phyloP scores from a whole-genome alignment of 1,140 invertebrate genomes.

The Phocides pigmalion region DNA sequence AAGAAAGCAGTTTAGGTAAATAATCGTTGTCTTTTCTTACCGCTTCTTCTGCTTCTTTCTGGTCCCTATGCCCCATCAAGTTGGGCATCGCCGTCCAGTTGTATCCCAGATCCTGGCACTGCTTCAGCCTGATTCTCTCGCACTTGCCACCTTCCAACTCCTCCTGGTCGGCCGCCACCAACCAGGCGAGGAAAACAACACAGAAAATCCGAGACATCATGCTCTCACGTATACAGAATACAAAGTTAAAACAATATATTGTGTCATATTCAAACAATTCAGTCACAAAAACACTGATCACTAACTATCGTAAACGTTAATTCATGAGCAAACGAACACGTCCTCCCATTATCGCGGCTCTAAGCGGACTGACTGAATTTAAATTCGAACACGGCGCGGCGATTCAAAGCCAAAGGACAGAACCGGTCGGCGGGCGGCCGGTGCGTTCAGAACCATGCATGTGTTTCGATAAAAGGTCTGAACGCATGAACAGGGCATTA shows the following conservation, averaged over 20 bases:
- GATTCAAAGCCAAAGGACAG: conserved; percentile 68
- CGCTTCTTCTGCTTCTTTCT: conserved; percentile 89
- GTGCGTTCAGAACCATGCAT: conserved; percentile 69
- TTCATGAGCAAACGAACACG: conserved; percentile 36
- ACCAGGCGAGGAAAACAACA: conserved; percentile 62
- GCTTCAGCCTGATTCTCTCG: conserved; percentile 90
- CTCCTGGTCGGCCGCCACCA: conserved; percentile 66
- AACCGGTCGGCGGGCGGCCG: conserved; percentile 69
- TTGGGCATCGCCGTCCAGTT: conserved; percentile 96
- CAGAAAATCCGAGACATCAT: conserved; percentile 70
- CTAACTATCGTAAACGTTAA: conserved; percentile 57
- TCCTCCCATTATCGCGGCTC: conserved; percentile 41
- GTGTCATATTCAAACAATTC: conserved; percentile 63
- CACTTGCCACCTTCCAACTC: conserved; percentile 85
- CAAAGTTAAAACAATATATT: conserved; percentile 51
- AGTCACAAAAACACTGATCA: conserved; percentile 67
- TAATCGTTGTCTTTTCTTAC: conserved; percentile 80
- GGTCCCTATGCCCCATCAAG: conserved; percentile 90
- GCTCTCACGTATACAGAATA: conserved; percentile 47
- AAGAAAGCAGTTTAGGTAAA: too few species aligned
- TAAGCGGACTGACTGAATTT: conserved; percentile 69
- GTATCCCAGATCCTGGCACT: conserved; percentile 93
- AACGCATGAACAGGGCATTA: conserved; percentile 76
- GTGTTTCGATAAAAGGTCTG: conserved; percentile 76
- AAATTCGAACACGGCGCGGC: conserved; percentile 60